Conservation (phyloP, 2,797 vertebrate genomes). For the Eremophila alpestris region DNA sequence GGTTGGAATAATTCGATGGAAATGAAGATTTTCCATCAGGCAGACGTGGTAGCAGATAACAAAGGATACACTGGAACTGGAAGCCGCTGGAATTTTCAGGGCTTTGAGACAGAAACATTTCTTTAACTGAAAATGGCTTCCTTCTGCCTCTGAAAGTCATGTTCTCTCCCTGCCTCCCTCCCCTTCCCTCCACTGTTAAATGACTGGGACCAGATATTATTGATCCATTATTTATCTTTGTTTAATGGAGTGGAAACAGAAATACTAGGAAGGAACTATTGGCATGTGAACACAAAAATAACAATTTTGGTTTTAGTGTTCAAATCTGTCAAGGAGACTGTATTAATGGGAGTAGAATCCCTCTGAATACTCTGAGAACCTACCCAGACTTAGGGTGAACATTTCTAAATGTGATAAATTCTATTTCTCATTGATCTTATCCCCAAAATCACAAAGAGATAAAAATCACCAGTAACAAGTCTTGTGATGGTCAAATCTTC, state of each 20-base stretch:
- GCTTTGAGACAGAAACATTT: neutral
- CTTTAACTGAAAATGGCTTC: neutral
- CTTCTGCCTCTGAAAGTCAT: neutral
- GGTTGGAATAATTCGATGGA: neutral
- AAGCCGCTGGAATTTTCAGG: neutral
- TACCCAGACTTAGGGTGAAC: neutral
- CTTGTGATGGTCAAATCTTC: neutral
- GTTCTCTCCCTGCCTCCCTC: rapidly evolving
- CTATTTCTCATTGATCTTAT: neutral
- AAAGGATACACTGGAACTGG: neutral
- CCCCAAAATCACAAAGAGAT: neutral
- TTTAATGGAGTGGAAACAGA: neutral
- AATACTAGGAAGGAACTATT: neutral
- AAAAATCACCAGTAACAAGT: neutral
- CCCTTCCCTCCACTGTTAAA: neutral
- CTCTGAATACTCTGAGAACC: neutral
- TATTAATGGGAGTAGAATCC: neutral
- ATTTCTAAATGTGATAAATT: neutral
- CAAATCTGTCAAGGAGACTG: neutral
- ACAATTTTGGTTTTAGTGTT: neutral
- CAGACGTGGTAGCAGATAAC: neutral
- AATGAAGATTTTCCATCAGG: neutral
- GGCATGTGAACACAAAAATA: neutral
- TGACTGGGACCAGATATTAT: neutral
- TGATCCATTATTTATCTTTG: neutral